These are phyloP conservation scores for Ivindomyrus marchei DNA, from an alignment of 2,113 vertebrate genomes.

Conservation along the genomic window DNA sequence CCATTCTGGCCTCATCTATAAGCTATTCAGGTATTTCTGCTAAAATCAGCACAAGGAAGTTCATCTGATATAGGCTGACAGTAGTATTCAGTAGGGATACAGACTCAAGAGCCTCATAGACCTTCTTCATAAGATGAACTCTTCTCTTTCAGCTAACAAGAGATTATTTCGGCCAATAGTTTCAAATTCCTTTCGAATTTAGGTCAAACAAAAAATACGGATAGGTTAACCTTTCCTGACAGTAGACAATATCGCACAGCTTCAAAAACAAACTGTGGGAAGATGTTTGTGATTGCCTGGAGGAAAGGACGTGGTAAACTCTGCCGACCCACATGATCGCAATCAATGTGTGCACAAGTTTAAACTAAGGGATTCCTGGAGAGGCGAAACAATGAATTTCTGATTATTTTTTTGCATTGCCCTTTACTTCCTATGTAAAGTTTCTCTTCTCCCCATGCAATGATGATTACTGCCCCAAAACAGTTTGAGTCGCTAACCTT, in stretches of 20 bases:
- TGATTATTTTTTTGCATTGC: not conserved
- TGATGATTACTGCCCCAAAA: constrained; percentile 47
- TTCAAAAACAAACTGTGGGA: not conserved
- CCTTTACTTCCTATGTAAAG: not conserved
- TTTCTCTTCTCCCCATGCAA: constrained; percentile 3
- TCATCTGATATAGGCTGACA: not conserved
- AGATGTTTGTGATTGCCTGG: not conserved
- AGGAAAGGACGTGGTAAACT: not conserved
- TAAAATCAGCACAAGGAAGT: constrained; percentile 41
- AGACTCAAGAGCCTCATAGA: not conserved
- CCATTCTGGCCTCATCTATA: constrained; percentile 18
- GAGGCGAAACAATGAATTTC: not conserved
- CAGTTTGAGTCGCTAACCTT: constrained; percentile 43
- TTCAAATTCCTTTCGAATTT: constrained; percentile 15
- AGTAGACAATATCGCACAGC: constrained; percentile 32
- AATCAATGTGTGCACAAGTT: not conserved
- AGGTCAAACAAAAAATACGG: not conserved
- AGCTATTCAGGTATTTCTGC: constrained; percentile 38
- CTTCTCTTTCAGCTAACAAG: not conserved
- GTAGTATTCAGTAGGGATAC: not conserved
- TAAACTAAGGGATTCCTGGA: not conserved
- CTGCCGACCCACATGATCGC: not conserved
- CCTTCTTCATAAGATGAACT: not conserved
- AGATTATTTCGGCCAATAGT: not conserved
- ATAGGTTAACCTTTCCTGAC: not conserved